Conservation (phyloP, 2,888 invertebrate genomes). For the Coenonympha glycerion region DNA sequence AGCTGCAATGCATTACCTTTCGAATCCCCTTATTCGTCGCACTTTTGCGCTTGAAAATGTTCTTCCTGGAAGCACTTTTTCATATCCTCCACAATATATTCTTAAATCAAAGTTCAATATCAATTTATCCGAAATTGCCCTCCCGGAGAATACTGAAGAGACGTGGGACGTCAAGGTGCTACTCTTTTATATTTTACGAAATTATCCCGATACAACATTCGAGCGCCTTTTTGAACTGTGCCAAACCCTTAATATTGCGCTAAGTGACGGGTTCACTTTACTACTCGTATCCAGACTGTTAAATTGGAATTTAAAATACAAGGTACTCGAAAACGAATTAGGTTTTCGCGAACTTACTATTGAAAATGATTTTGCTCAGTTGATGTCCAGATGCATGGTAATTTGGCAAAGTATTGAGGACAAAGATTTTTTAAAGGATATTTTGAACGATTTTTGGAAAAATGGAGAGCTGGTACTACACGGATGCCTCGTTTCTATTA, state of each 20-base stretch:
- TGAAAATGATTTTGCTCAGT: slow-evolving; percentile 47
- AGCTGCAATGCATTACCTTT: slow-evolving; percentile 45
- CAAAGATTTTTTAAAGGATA: slow-evolving; percentile 56
- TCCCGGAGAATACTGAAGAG: slow-evolving; percentile 64
- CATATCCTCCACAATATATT: slow-evolving; percentile 59
- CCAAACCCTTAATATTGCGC: slow-evolving; percentile 52
- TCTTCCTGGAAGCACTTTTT: slow-evolving; percentile 43
- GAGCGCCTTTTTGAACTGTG: slow-evolving; percentile 55
- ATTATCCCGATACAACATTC: slow-evolving; percentile 50
- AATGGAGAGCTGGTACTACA: slow-evolving; percentile 67
- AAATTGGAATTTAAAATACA: slow-evolving; percentile 64
- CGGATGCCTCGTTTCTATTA: slow-evolving; percentile 59
- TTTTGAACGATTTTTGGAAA: slow-evolving; percentile 67
- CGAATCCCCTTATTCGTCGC: slow-evolving; percentile 45
- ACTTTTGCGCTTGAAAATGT: slow-evolving; percentile 47
- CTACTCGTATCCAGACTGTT: slow-evolving; percentile 58
- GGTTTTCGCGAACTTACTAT: slow-evolving; percentile 45
- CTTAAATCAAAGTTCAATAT: slow-evolving; percentile 65
- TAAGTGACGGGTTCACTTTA: slow-evolving; percentile 61
- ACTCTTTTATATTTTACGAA: slow-evolving; percentile 60
- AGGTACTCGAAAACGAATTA: slow-evolving; percentile 48
- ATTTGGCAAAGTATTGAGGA: slow-evolving; percentile 64
- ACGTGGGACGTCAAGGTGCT: slow-evolving; percentile 68
- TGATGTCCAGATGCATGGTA: slow-evolving; percentile 48
- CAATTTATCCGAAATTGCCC: slow-evolving; percentile 56